Conservation (phyloP, 2,113 vertebrate genomes). For the Eclectus roratus region DNA sequence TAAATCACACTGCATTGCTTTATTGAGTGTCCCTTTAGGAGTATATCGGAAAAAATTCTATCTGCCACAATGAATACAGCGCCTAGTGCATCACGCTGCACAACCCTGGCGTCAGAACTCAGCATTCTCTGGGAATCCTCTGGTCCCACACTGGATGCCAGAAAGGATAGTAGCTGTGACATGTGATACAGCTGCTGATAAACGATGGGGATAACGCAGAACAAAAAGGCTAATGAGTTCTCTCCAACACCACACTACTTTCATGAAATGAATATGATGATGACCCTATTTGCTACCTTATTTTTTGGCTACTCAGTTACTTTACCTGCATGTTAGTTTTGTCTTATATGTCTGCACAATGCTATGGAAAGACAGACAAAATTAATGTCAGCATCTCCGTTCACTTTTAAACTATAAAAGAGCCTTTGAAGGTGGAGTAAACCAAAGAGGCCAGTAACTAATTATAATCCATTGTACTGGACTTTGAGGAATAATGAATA, state of each 20-base stretch:
- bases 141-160: conserved; percentile 37
- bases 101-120: background rate
- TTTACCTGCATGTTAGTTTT: conserved; percentile 13
- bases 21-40: conserved; percentile 59
- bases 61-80: conserved; percentile 65
- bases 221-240: conserved; percentile 55
- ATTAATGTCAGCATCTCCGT: conserved; percentile 43
- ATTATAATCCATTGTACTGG: conserved; percentile 46
- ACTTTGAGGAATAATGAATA: conserved; percentile 45
- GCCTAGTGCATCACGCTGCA: conserved; percentile 28
- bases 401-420: conserved; percentile 29
- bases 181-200: conserved; percentile 44
- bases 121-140: background rate
- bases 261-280: conserved; percentile 32
- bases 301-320: background rate
- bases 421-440: conserved; percentile 36
- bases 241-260: conserved; percentile 6
- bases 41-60: conserved; percentile 61
- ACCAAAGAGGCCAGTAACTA: conserved; percentile 44
- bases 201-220: conserved; percentile 45
- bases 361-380: background rate
- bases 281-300: conserved; percentile 10
- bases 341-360: background rate
- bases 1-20: conserved; percentile 58
- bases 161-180: conserved; percentile 45